These are phyloP conservation scores for Frieseomelitta varia DNA, from an alignment of 1,140 invertebrate genomes.

Conservation along the genomic window DNA sequence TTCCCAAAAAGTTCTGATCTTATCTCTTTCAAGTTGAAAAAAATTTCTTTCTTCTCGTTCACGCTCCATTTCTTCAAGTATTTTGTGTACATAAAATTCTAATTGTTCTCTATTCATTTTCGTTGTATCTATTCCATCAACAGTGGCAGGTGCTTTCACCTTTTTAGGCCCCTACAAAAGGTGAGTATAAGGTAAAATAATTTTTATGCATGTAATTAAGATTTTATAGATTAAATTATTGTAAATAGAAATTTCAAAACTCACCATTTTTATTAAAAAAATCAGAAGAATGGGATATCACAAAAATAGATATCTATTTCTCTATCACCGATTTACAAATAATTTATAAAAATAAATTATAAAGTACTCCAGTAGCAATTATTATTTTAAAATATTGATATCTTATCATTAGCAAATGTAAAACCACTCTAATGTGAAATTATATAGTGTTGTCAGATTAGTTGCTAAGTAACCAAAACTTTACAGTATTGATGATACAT, in stretches of 20 bases:
- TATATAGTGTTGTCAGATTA: constrained; percentile 40
- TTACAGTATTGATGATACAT: background rate
- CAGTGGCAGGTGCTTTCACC: constrained; percentile 51
- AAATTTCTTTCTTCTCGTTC: constrained; percentile 97
- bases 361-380: constrained; percentile 4
- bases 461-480: constrained; percentile 57
- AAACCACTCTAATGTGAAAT: constrained; percentile 17
- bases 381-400: constrained; percentile 17
- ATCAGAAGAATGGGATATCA: background rate
- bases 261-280: constrained; percentile 57
- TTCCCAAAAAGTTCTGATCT: constrained; percentile 97
- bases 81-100: constrained; percentile 91
- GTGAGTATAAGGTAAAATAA: background rate
- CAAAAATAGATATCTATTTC: background rate
- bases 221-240: constrained; percentile 5
- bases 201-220: background rate
- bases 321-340: background rate
- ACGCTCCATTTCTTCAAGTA: constrained; percentile 95
- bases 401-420: constrained; percentile 29
- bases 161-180: constrained; percentile 63
- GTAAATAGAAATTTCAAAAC: background rate
- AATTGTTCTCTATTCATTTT: constrained; percentile 97
- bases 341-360: constrained; percentile 15
- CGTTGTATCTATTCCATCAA: constrained; percentile 95
- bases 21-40: constrained; percentile 97